Conservation (phyloP, 2,113 vertebrate genomes). For the Microcebus ravelobensis region DNA sequence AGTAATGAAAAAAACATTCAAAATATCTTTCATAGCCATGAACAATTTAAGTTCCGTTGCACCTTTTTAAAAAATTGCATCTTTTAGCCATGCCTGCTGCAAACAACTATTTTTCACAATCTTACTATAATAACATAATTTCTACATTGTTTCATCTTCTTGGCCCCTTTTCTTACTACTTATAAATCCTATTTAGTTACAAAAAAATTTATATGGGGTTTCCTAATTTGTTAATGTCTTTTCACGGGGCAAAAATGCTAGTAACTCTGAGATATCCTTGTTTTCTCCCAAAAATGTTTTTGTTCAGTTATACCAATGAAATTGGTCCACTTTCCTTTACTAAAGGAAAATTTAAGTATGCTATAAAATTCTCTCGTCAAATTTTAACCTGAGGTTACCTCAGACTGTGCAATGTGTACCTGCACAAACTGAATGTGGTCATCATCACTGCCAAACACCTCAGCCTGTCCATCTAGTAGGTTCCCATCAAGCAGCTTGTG, state of each 20-base stretch:
- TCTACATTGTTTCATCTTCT: slow-evolving; percentile 5
- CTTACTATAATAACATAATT: slow-evolving; percentile 31
- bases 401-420: slow-evolving; percentile 92
- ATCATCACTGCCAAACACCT: slow-evolving; percentile 99
- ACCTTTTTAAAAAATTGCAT: neutral
- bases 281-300: slow-evolving; percentile 58
- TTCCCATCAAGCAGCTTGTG: slow-evolving; percentile 99
- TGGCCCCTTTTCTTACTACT: neutral
- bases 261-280: slow-evolving; percentile 23
- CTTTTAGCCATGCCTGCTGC: neutral
- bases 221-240: slow-evolving; percentile 40
- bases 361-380: slow-evolving; percentile 79
- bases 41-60: neutral
- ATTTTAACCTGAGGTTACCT: slow-evolving; percentile 84
- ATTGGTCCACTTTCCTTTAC: slow-evolving; percentile 70
- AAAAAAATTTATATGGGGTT: slow-evolving; percentile 38
- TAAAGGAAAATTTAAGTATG: slow-evolving; percentile 73
- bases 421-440: slow-evolving; percentile 99
- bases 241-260: slow-evolving; percentile 38
- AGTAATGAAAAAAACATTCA: slow-evolving; percentile 17
- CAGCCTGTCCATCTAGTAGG: slow-evolving; percentile 98
- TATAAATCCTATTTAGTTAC: slow-evolving; percentile 41
- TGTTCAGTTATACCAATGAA: slow-evolving; percentile 53
- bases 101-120: slow-evolving; percentile 3
- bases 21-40: slow-evolving; percentile 48